Percentiles rank a stretch among this genome's conserved stretches.
Evolutionary conservation across 2,113 vertebrate species (phyloP).

Genomic region (Astur gentilis): DNA sequence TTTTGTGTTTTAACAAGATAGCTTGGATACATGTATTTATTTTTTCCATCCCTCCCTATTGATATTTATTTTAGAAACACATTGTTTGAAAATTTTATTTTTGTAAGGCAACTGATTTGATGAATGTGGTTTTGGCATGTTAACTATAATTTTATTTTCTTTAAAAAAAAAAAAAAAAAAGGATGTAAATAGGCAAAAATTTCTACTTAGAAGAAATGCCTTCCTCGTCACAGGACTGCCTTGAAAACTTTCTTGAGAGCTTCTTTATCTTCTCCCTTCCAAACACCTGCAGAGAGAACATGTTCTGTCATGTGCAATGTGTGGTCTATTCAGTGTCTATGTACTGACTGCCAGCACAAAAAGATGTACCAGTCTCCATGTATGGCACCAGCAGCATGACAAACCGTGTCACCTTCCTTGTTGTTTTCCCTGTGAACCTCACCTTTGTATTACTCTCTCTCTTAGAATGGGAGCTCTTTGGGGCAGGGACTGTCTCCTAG

Average conservation of each 20-base stretch:
- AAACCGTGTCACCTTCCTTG: neutral
- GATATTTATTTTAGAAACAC: conserved; percentile 51
- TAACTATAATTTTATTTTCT: conserved; percentile 37
- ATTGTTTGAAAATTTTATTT: conserved; percentile 61
- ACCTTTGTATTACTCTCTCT: neutral
- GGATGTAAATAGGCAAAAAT: conserved; percentile 65
- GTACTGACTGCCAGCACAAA: conserved; percentile 30
- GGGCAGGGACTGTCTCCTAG: conserved; percentile 33
- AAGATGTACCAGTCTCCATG: neutral
- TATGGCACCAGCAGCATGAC: conserved; percentile 30
- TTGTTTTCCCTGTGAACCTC: neutral
- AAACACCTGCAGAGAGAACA: neutral
- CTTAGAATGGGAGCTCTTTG: conserved; percentile 34
- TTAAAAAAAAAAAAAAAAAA: neutral
- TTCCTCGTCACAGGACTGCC: conserved; percentile 45
- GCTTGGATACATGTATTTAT: neutral
- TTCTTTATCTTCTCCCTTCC: conserved; percentile 22
- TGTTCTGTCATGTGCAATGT: neutral
- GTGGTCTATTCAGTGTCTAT: neutral
- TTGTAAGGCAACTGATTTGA: conserved; percentile 53
- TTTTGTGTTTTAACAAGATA: neutral
- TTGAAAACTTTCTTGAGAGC: conserved; percentile 20
- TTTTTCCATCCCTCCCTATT: neutral
- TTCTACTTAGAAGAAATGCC: conserved; percentile 58
- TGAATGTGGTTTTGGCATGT: neutral